Base-by-base conservation (phyloP, 2,888 invertebrate genomes). In the Phyto melanocephala region DNA sequence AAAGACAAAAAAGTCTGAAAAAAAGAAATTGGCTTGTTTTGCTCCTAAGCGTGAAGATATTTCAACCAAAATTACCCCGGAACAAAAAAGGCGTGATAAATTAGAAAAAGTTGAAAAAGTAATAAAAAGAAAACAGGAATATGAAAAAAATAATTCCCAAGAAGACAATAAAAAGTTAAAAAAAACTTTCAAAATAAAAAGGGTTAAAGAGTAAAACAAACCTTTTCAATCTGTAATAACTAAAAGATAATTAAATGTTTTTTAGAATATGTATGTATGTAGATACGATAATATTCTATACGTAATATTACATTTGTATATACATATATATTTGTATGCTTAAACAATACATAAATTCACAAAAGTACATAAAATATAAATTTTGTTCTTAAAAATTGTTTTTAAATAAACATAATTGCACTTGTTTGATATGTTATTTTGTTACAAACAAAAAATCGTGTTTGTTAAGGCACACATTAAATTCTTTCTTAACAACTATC, bases 31-130 rank as follows among this genome's bases (percentile, higher is more conserved):
- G 11, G 92, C 92, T 83, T 93, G 91, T 71, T 92, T 92, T 80
- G 95, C 95, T 0, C 94, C 95, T 0, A 90, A 92, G 60, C 92
- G 96, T 10, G 94, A 94, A 65, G 92, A 93, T 50, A 96, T 96
- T 84, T 93, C 93, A 4, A 95, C 95, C 0, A 83, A 56, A 72
- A 65, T 85, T n/a, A 85, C 42, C 54, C 84, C 79, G 0, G 84
- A 85, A 42, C 77, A 82, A 91, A 40, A 80, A 22, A 74, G 77
- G 17, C 85, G 92, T 65, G 89, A 89, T 47, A 92, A 85, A 42
- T 58, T 86, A 3, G 79, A 81, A 7, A 85, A 85, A 80, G 50
- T 84, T 1, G 86, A 86, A 45, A 75, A 84, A 22, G 80, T 84
- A 37, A 65, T 86, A 0, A 84, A 83, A 54, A 85, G 62, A 13